Conservation (phyloP, 2,888 invertebrate genomes). For the Heliothis peltigera region DNA sequence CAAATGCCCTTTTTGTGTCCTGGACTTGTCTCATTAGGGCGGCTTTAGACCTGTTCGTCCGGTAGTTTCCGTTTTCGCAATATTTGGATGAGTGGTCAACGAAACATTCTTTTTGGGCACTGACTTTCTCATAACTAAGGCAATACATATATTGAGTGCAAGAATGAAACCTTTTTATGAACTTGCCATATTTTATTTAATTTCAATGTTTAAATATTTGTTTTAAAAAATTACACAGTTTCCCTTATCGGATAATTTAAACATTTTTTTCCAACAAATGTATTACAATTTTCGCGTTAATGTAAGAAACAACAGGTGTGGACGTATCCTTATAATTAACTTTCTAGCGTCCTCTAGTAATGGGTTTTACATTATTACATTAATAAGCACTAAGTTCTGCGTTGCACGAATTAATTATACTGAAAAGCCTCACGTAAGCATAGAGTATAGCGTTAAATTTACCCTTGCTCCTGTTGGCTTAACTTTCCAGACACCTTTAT, state of each 20-base stretch:
- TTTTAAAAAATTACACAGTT: too few species aligned
- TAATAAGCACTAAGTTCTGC: slow-evolving; percentile 17
- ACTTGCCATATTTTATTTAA: too few species aligned
- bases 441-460: background rate
- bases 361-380: slow-evolving; percentile 27
- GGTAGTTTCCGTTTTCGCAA: background rate
- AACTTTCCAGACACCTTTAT: background rate
- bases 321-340: slow-evolving; percentile 26
- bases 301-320: background rate
- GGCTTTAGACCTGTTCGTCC: background rate
- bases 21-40: slow-evolving; percentile 29
- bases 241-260: too few species aligned
- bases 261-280: too few species aligned
- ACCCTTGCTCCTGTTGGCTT: background rate
- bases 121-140: too few species aligned
- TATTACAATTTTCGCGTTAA: too few species aligned
- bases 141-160: too few species aligned
- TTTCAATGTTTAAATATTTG: too few species aligned
- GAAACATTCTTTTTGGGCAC: background rate
- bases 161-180: too few species aligned
- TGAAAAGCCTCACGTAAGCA: background rate
- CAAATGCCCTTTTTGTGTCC: slow-evolving; percentile 52
- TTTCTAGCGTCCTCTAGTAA: slow-evolving; percentile 24
- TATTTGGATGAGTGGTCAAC: background rate
- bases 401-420: slow-evolving; percentile 21